Evolutionary conservation across 2,797 vertebrate species (phyloP).

Genomic region (Decapterus maruadsi): DNA sequence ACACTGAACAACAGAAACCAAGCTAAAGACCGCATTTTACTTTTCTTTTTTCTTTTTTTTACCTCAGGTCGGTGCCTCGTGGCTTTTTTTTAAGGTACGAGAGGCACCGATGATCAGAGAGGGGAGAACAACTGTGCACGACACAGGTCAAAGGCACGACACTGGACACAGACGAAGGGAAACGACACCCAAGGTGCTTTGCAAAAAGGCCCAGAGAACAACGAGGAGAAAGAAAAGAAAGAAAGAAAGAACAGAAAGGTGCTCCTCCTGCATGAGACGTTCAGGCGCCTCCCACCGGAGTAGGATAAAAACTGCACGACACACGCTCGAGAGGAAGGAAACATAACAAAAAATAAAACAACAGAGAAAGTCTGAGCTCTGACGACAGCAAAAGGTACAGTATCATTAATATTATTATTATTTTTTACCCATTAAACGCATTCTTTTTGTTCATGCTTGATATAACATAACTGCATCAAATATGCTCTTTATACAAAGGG

Average conservation of each 20-base stretch:
- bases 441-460: slow-evolving; percentile 75
- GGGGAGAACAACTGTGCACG: slow-evolving; percentile 76
- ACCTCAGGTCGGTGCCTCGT: slow-evolving; percentile 47
- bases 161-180: slow-evolving; percentile 77
- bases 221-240: slow-evolving; percentile 3
- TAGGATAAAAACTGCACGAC: slow-evolving; percentile 59
- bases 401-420: neutral
- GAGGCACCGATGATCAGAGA: slow-evolving; percentile 64
- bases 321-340: slow-evolving; percentile 38
- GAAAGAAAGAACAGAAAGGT: neutral
- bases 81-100: slow-evolving; percentile 59
- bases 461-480: slow-evolving; percentile 67
- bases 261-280: slow-evolving; percentile 46
- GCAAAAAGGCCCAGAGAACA: slow-evolving; percentile 50
- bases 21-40: slow-evolving; percentile 31
- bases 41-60: neutral
- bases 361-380: slow-evolving; percentile 49
- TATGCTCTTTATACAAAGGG: slow-evolving; percentile 67
- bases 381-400: slow-evolving; percentile 52
- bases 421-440: slow-evolving; percentile 33
- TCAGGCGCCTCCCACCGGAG: slow-evolving; percentile 44
- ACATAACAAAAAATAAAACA: neutral
- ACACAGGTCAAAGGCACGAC: slow-evolving; percentile 85
- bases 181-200: slow-evolving; percentile 65
- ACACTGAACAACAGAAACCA: slow-evolving; percentile 48